phyloP scores from a whole-genome alignment of 2,113 vertebrate genomes.

The Siphamia tubifer region DNA sequence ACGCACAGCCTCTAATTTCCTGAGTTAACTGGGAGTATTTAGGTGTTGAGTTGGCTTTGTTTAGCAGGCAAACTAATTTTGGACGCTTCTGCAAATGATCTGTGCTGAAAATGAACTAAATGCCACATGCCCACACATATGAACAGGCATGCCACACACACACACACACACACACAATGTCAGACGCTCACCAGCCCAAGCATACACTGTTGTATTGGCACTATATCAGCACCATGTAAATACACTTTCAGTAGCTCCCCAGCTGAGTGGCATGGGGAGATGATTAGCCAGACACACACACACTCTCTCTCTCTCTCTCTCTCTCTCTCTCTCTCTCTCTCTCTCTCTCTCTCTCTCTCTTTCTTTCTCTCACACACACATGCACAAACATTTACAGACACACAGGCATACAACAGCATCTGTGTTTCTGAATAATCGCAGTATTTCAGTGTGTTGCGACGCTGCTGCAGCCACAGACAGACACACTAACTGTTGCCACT shows the following conservation, averaged over 20 bases:
- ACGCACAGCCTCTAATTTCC: background rate
- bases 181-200: constrained; percentile 12
- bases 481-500: constrained; percentile 80
- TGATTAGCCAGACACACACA: constrained; percentile 92
- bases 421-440: constrained; percentile 87
- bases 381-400: constrained; percentile 23
- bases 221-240: constrained; percentile 82
- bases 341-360: too few species aligned
- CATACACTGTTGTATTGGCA: constrained; percentile 32
- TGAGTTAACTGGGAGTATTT: background rate
- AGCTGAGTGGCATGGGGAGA: constrained; percentile 93
- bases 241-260: constrained; percentile 91
- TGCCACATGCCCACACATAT: constrained; percentile 1
- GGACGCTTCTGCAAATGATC: background rate
- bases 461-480: constrained; percentile 55
- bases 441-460: constrained; percentile 85
- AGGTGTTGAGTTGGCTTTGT: background rate
- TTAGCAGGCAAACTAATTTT: background rate
- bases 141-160: background rate
- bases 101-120: constrained; percentile 11
- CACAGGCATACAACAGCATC: constrained; percentile 50
- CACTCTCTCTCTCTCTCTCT: too few species aligned
- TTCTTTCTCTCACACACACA: background rate
- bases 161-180: constrained; percentile 6
- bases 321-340: too few species aligned